Percentiles rank a stretch among this genome's conserved stretches.
Conservation (phyloP, 2,113 vertebrate genomes). For the Labeo catla region DNA sequence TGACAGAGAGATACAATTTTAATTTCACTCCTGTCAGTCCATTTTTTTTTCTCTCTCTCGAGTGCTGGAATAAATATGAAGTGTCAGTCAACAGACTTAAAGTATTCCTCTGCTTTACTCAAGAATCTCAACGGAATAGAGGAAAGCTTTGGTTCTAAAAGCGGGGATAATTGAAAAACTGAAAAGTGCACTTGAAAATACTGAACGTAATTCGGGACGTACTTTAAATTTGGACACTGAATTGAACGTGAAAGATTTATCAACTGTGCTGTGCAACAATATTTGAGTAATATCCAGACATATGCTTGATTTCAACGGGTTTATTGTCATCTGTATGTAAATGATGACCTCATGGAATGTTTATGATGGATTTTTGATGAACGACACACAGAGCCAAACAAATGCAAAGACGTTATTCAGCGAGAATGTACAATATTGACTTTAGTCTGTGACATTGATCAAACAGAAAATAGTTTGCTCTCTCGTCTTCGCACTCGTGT, state of each 20-base stretch:
- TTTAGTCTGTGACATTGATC: constrained; percentile 17
- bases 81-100: constrained; percentile 71
- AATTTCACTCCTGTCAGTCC: constrained; percentile 79
- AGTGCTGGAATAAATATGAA: constrained; percentile 72
- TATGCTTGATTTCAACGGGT: neutral
- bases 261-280: neutral
- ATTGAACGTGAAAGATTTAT: neutral
- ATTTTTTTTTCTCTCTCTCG: constrained; percentile 56
- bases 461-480: constrained; percentile 23
- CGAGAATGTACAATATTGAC: constrained; percentile 22
- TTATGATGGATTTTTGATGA: neutral
- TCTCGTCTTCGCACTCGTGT: neutral
- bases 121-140: constrained; percentile 20
- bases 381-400: neutral
- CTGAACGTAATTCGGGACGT: neutral
- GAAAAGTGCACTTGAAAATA: neutral
- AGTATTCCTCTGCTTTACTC: constrained; percentile 11
- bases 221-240: neutral
- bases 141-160: constrained; percentile 17
- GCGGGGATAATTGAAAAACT: neutral
- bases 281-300: neutral
- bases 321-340: neutral
- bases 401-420: neutral
- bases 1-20: constrained; percentile 76
- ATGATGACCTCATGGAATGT: neutral